Conservation (phyloP, 1,140 invertebrate species). For the Sarcophaga peregrina region DNA sequence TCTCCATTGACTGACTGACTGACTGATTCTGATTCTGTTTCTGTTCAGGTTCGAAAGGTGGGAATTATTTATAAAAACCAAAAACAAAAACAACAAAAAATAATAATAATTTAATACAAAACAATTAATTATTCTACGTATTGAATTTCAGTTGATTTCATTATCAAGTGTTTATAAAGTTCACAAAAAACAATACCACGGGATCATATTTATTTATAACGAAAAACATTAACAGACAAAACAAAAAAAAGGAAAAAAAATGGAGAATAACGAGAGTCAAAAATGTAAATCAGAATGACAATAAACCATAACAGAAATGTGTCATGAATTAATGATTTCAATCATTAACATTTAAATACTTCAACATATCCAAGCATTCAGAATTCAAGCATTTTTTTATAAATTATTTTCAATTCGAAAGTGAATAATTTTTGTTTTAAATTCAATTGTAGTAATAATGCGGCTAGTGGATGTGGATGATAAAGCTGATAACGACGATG, state of each 20-base stretch:
- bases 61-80: neutral
- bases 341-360: conserved; percentile 35
- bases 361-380: neutral
- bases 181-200: neutral
- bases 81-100: neutral
- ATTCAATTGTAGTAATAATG: neutral
- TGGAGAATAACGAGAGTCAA: neutral
- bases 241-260: neutral
- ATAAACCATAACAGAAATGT: conserved; percentile 38
- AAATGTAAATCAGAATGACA: neutral
- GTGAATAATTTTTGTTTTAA: neutral
- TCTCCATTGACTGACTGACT: neutral
- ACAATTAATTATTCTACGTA: conserved; percentile 20
- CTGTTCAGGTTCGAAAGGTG: neutral
- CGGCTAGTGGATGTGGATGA: neutral
- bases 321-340: conserved; percentile 34
- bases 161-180: conserved; percentile 14
- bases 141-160: conserved; percentile 13
- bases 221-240: neutral
- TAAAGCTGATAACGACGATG: neutral
- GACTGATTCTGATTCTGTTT: neutral
- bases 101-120: neutral
- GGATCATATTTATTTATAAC: neutral
- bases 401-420: no score
- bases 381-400: neutral